phyloP scores from a whole-genome alignment of 2,113 vertebrate species.

The Equus quagga region DNA sequence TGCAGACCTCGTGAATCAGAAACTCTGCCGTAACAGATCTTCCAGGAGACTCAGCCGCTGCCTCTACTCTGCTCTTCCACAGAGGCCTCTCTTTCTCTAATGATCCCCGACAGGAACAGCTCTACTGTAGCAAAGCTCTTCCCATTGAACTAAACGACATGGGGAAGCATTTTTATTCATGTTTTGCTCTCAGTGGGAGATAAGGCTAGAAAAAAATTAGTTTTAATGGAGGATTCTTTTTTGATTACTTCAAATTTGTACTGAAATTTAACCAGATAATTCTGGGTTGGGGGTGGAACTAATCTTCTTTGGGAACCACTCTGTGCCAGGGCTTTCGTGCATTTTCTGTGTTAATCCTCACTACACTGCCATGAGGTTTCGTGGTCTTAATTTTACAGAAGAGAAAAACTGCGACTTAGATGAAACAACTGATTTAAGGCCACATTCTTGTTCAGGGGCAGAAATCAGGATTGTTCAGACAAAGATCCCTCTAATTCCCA shows the following conservation, averaged over 20 bases:
- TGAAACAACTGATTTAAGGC: slow-evolving; percentile 69
- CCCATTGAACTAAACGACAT: slow-evolving; percentile 9
- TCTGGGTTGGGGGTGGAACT: not conserved
- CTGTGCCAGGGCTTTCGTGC: slow-evolving; percentile 35
- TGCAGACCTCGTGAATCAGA: slow-evolving; percentile 58
- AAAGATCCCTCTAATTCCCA: slow-evolving; percentile 67
- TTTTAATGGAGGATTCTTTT: slow-evolving; percentile 41
- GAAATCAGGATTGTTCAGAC: slow-evolving; percentile 68
- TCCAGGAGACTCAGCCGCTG: not conserved
- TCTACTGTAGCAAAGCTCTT: slow-evolving; percentile 35
- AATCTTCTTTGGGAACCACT: slow-evolving; percentile 46
- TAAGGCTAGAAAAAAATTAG: not conserved
- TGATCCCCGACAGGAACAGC: not conserved
- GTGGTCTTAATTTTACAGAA: slow-evolving; percentile 68
- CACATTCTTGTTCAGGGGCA: slow-evolving; percentile 56
- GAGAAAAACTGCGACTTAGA: slow-evolving; percentile 56
- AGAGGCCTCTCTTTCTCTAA: not conserved
- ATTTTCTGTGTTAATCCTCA: slow-evolving; percentile 71
- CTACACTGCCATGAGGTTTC: slow-evolving; percentile 55
- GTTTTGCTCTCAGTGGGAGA: slow-evolving; percentile 5
- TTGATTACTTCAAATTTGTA: slow-evolving; percentile 60
- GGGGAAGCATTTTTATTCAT: slow-evolving; percentile 25
- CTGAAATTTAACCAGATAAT: slow-evolving; percentile 63
- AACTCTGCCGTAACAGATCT: slow-evolving; percentile 53
- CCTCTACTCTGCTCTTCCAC: not conserved